These are phyloP conservation scores for Pyrocephalus nanus DNA, from an alignment of 2,797 vertebrate species.

Conservation along the genomic window DNA sequence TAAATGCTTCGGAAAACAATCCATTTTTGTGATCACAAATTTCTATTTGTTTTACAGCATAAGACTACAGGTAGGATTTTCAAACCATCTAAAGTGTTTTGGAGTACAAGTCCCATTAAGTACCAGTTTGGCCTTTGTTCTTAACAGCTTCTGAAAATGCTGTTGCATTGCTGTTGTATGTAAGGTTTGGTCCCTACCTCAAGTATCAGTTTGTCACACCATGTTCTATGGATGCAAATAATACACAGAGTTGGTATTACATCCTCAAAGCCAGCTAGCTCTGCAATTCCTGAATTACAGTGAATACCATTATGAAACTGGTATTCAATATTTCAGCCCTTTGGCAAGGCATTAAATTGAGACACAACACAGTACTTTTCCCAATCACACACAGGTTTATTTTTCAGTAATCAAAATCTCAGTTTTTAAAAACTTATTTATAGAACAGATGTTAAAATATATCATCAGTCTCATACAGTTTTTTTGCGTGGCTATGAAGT, in stretches of 20 bases:
- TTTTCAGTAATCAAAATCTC: not conserved
- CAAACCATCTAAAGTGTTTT: not conserved
- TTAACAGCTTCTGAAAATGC: not conserved
- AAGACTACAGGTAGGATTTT: not conserved
- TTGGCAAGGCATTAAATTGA: not conserved
- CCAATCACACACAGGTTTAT: not conserved
- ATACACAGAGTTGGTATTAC: not conserved
- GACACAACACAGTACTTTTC: not conserved
- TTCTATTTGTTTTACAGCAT: not conserved
- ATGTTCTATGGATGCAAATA: not conserved
- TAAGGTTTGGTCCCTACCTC: not conserved
- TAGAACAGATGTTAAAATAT: not conserved
- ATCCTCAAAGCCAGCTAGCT: not conserved
- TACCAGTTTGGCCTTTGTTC: not conserved
- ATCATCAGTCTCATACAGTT: not conserved
- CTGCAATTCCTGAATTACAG: not conserved
- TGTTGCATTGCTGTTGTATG: not conserved
- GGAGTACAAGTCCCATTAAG: not conserved
- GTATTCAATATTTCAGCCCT: not conserved
- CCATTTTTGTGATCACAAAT: not conserved
- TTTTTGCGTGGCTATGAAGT: not conserved
- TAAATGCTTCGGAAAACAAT: not conserved
- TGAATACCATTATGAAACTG: not conserved
- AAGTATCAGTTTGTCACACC: not conserved
- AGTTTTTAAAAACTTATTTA: not conserved